A percentile compares a stretch with the other conserved stretches of the same genome.
Evolutionary conservation across 2,113 vertebrate genomes (phyloP).

Genomic region (Callithrix jacchus): DNA sequence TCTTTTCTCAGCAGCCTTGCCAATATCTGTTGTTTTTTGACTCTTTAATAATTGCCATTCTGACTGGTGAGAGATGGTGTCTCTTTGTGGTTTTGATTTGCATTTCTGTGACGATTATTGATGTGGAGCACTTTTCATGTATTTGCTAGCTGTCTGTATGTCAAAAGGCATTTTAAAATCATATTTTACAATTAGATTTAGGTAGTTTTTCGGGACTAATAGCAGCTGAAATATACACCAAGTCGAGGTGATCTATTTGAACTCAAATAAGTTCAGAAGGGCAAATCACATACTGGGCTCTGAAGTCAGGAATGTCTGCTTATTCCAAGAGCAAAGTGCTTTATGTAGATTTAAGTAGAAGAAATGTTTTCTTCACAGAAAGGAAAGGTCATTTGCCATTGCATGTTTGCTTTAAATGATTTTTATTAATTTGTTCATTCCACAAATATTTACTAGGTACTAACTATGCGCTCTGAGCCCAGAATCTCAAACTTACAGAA

Average conservation of each 20-base stretch:
- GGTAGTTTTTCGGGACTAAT: not conserved
- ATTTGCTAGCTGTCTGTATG: too few species aligned
- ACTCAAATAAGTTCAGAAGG: not conserved
- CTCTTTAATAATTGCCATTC: too few species aligned
- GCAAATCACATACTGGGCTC: not conserved
- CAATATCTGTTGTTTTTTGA: too few species aligned
- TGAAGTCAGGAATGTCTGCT: not conserved
- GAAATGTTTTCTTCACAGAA: slow-evolving; percentile 9
- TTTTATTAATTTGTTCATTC: slow-evolving; percentile 32
- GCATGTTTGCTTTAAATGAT: not conserved
- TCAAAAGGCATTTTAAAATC: not conserved
- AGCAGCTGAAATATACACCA: not conserved
- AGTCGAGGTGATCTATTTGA: not conserved
- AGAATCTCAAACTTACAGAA: not conserved
- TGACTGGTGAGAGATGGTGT: too few species aligned
- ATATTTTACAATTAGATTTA: not conserved
- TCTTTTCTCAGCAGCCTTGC: too few species aligned
- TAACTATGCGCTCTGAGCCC: not conserved
- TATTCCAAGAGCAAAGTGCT: not conserved
- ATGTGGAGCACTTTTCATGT: too few species aligned
- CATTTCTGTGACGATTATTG: too few species aligned
- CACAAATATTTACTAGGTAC: slow-evolving; percentile 14
- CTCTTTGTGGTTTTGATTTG: too few species aligned
- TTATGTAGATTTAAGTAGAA: slow-evolving; percentile 5
- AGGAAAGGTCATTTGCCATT: not conserved